Evolutionary conservation across 2,888 invertebrate genomes (phyloP).

Genomic region (Oxystoma pomonae): DNA sequence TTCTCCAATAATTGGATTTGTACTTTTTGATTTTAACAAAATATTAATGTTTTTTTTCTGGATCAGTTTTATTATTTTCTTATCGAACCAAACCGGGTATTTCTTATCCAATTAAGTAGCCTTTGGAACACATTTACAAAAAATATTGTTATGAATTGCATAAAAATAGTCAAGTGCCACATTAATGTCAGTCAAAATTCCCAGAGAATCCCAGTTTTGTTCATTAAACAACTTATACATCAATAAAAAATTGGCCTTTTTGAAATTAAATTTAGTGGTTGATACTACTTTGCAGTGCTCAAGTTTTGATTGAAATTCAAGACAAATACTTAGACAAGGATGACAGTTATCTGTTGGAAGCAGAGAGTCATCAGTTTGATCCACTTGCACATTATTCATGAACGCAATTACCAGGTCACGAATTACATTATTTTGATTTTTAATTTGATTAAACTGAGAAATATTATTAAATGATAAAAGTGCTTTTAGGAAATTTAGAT

Average conservation of each 20-base stretch:
- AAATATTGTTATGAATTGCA: background rate
- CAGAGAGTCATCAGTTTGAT: too few species aligned
- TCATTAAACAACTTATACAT: background rate
- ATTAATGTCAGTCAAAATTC: background rate
- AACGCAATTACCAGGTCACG: too few species aligned
- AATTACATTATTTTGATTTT: too few species aligned
- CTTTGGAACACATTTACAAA: background rate
- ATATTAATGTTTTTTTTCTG: background rate
- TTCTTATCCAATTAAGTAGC: background rate
- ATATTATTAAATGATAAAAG: too few species aligned
- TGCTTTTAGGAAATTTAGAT: too few species aligned
- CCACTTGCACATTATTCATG: too few species aligned
- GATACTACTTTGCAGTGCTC: background rate
- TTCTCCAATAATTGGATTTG: background rate
- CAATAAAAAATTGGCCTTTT: background rate
- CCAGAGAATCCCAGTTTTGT: background rate
- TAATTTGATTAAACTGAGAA: too few species aligned
- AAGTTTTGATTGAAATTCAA: background rate
- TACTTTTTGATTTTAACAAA: background rate
- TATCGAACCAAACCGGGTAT: background rate
- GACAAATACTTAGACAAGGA: background rate
- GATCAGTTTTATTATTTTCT: background rate
- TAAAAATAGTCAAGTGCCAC: background rate
- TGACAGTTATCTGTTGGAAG: background rate
- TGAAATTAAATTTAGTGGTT: background rate